phyloP scores from a whole-genome alignment of 1,140 invertebrate species.

The Ips typographus region DNA sequence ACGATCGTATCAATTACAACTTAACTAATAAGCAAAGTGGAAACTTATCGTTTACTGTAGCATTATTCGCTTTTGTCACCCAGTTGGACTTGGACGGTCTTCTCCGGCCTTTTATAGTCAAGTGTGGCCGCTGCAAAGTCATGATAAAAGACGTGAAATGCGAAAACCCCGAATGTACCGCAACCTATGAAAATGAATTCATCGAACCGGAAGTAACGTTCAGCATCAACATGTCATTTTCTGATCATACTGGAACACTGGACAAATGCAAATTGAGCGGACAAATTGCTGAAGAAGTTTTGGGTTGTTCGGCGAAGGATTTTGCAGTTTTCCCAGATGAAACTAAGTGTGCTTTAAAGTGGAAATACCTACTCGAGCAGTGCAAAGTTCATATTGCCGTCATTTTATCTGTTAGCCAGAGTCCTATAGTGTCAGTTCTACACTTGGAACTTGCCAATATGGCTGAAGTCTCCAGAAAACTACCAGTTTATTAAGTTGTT shows the following conservation, averaged over 20 bases:
- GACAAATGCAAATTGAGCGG: slow-evolving; percentile 54
- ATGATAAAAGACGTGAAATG: slow-evolving; percentile 41
- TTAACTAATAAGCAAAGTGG: slow-evolving; percentile 27
- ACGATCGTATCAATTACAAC: slow-evolving; percentile 49
- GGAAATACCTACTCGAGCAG: slow-evolving; percentile 56
- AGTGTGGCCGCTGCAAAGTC: slow-evolving; percentile 44
- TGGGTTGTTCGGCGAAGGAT: slow-evolving; percentile 47
- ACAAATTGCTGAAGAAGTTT: slow-evolving; percentile 52
- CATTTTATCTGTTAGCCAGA: slow-evolving; percentile 34
- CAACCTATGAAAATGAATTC: slow-evolving; percentile 35
- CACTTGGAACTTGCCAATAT: slow-evolving; percentile 33
- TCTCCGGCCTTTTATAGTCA: slow-evolving; percentile 34
- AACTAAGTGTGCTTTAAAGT: slow-evolving; percentile 54
- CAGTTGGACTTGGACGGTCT: slow-evolving; percentile 56
- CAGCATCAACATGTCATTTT: slow-evolving; percentile 55
- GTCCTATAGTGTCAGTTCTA: slow-evolving; percentile 41
- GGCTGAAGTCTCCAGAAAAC: slow-evolving; percentile 40
- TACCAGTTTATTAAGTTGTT: slow-evolving; percentile 43
- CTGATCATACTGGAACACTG: slow-evolving; percentile 59
- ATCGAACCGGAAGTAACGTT: slow-evolving; percentile 48
- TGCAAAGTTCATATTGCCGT: slow-evolving; percentile 55
- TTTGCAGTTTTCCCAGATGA: slow-evolving; percentile 51
- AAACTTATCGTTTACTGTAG: slow-evolving; percentile 53
- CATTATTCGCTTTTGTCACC: slow-evolving; percentile 54
- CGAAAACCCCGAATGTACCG: slow-evolving; percentile 44